A percentile compares a stretch with the other conserved stretches of the same genome.
Evolutionary conservation across 2,113 vertebrate genomes (phyloP).

Genomic region (Perognathus longimembris): DNA sequence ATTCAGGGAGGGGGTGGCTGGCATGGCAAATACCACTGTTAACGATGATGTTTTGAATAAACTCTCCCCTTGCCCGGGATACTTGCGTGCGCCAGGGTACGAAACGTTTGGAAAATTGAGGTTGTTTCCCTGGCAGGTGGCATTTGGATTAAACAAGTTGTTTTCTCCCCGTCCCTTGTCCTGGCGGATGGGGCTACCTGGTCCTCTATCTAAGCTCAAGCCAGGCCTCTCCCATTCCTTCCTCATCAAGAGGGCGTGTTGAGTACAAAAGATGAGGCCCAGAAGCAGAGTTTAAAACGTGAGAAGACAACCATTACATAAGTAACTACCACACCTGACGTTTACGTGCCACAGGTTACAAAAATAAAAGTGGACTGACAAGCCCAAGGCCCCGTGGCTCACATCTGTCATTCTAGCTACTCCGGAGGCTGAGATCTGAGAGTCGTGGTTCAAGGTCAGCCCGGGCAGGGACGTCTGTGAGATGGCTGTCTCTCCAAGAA

Average conservation of each 20-base stretch:
- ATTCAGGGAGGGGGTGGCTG: constrained; percentile 67
- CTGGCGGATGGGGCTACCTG: neutral
- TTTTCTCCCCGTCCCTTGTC: constrained; percentile 51
- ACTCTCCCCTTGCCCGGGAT: constrained; percentile 63
- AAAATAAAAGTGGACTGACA: too few relatives aligned
- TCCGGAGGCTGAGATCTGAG: too few relatives aligned
- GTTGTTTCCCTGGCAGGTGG: constrained; percentile 17
- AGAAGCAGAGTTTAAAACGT: neutral
- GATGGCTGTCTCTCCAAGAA: too few relatives aligned
- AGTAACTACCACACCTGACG: neutral
- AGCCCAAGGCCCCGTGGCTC: too few relatives aligned
- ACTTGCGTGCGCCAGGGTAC: constrained; percentile 63
- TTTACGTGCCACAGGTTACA: neutral
- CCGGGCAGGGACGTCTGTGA: too few relatives aligned
- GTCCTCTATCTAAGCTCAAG: neutral
- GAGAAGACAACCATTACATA: neutral
- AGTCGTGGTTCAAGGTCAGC: too few relatives aligned
- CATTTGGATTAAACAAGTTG: constrained; percentile 56
- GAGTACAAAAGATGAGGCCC: neutral
- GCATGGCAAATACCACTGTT: constrained; percentile 50
- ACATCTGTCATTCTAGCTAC: too few relatives aligned
- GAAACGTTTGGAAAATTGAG: constrained; percentile 63
- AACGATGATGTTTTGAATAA: constrained; percentile 76
- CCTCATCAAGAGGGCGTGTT: neutral
- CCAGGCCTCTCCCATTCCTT: neutral